Base-by-base conservation (phyloP, 2,797 vertebrate species). In the Myotis daubentonii region DNA sequence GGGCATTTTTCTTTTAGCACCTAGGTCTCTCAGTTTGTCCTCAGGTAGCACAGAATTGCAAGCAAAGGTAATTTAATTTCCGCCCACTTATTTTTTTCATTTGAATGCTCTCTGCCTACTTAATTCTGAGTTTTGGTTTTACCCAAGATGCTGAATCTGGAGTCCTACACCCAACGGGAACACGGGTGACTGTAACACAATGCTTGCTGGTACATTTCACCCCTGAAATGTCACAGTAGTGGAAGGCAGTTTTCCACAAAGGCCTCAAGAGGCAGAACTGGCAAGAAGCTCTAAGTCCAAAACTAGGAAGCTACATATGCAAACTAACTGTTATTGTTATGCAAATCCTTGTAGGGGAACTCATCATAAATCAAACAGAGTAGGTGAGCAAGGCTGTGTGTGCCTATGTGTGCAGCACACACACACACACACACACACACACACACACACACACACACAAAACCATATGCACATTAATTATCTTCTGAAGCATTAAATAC, bases 271-370 rank as follows among this genome's bases (percentile, higher is more conserved):
- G 23, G 92, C 88, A 96, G 84, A 53, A 79, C 3, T 49, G 87
- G 86, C 70, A 76, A 30, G 72, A 44, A n/a, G 36, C 83, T 75
- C 84, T 75, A 93, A 97, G 78, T 0, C 10, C 76, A 4, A 7
- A 28, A 12, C 15, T 87, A 55, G 57, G 68, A 89, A 98, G 88
- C 76, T 92, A 82, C 96, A 91, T 85, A 87, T 91, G 92, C 33
- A 71, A 68, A 89, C 88, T 98, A 97, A 44, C 44, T 74, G 51
- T 89, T 97, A 97, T 97, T 95, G 96, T 85, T 95, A 95, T 90
- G 94, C 96, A 98, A 98, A 98, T 97, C 87, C 38, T 72, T 72
- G 57, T 96, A 98, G 98, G 85, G 91, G 88, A 87, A 96, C 28
- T 92, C 93, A 92, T 17, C 23, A 41, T 22, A 80, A 65, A 76